Percentiles rank a stretch among this genome's conserved stretches.
Conservation (phyloP, 2,888 invertebrate genomes). For the Steromphala cineraria region DNA sequence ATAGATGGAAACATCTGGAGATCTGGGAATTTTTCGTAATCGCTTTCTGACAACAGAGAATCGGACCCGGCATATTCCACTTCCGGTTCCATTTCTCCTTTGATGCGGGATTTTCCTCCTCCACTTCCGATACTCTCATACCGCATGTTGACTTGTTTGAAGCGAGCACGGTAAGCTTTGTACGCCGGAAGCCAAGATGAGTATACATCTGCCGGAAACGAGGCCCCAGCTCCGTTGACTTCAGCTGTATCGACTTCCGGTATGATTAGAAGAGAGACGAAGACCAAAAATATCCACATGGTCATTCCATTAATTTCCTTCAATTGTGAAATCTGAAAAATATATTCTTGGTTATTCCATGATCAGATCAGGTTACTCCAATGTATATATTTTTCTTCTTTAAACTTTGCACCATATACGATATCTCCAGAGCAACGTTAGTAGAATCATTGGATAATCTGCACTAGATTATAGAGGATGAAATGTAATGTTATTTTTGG, state of each 20-base stretch:
- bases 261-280: not conserved
- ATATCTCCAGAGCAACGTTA: no score
- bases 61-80: constrained; percentile 46
- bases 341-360: no score
- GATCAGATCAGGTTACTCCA: no score
- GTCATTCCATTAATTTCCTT: not conserved
- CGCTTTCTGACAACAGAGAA: constrained; percentile 35
- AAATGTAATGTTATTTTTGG: no score
- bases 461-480: no score
- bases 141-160: constrained; percentile 27
- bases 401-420: no score
- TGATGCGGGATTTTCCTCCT: constrained; percentile 31
- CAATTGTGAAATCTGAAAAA: no score
- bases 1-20: constrained; percentile 47
- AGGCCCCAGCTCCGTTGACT: constrained; percentile 46
- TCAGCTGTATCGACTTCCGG: constrained; percentile 17
- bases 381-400: no score
- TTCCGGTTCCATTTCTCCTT: constrained; percentile 23
- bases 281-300: not conserved
- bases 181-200: constrained; percentile 40
- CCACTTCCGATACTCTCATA: constrained; percentile 42
- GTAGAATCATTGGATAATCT: no score
- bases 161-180: constrained; percentile 25
- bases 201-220: constrained; percentile 47
- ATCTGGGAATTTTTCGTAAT: constrained; percentile 37